phyloP scores from a whole-genome alignment of 2,888 invertebrate genomes.

The Caenorhabditis sinica region DNA sequence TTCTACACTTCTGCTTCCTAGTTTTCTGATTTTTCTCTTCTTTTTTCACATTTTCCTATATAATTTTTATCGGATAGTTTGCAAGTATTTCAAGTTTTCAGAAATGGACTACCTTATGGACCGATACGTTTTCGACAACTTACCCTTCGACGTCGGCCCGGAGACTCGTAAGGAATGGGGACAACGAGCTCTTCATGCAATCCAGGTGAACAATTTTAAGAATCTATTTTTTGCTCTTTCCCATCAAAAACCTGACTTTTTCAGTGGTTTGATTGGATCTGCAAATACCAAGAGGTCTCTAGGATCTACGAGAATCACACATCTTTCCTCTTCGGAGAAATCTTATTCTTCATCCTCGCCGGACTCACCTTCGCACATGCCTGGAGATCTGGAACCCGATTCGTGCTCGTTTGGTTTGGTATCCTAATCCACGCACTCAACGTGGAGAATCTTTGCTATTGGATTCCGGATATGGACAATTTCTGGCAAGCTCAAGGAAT shows the following conservation, averaged over 20 bases:
- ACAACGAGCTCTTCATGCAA: conserved; percentile 75
- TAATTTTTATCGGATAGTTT: background rate
- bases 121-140: conserved; percentile 78
- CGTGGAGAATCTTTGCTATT: conserved; percentile 89
- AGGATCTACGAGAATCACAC: conserved; percentile 84
- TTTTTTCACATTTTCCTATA: background rate
- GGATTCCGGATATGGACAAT: conserved; percentile 89
- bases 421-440: conserved; percentile 89
- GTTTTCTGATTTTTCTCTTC: background rate
- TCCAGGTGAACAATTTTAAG: conserved; percentile 70
- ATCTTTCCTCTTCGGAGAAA: conserved; percentile 88
- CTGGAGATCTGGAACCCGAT: conserved; percentile 88
- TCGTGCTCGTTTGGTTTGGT: conserved; percentile 89
- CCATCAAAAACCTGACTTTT: no score
- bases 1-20: background rate
- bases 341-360: conserved; percentile 87
- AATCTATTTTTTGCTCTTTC: background rate
- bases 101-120: conserved; percentile 77
- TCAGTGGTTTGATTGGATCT: conserved; percentile 83
- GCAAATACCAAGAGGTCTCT: conserved; percentile 80
- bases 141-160: conserved; percentile 80
- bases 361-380: conserved; percentile 88
- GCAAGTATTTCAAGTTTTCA: no score
- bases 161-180: conserved; percentile 77
- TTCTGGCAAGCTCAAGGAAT: conserved; percentile 90